A percentile compares a stretch with the other conserved stretches of the same genome.
Evolutionary conservation across 2,888 invertebrate genomes (phyloP).

Genomic region (Herminia tarsipennalis): DNA sequence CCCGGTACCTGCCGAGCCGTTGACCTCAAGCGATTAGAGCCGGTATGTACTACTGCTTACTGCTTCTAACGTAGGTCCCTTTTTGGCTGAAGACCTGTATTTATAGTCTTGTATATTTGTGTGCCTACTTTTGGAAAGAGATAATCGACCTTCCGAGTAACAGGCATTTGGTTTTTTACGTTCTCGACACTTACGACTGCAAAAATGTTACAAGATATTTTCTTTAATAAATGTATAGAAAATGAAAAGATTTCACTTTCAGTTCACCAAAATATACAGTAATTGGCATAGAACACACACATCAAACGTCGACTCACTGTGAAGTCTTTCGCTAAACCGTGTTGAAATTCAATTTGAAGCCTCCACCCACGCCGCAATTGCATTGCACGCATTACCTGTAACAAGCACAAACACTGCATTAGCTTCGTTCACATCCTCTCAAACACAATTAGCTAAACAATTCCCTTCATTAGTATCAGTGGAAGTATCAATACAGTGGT

Average conservation of each 20-base stretch:
- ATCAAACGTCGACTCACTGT: neutral
- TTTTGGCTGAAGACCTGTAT: conserved; percentile 8
- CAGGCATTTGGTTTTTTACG: too few relatives aligned
- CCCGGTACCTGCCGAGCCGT: conserved; percentile 79
- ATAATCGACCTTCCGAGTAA: too few relatives aligned
- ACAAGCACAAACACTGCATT: conserved; percentile 40
- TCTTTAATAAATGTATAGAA: too few relatives aligned
- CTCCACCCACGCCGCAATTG: neutral
- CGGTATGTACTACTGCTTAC: conserved; percentile 60
- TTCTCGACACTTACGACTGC: too few relatives aligned
- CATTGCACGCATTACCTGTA: conserved; percentile 40
- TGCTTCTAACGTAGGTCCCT: conserved; percentile 50
- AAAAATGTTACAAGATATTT: too few relatives aligned
- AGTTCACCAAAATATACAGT: neutral
- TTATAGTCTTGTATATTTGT: too few relatives aligned
- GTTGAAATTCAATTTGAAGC: conserved; percentile 12
- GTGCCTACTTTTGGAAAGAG: too few relatives aligned
- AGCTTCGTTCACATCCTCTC: conserved; percentile 26
- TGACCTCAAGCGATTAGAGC: conserved; percentile 75
- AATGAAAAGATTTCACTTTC: neutral
- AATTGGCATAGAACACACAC: neutral
- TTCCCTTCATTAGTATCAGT: conserved; percentile 40
- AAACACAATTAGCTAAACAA: conserved; percentile 31
- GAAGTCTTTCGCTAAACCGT: neutral
- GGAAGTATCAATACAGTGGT: conserved; percentile 33